Evolutionary conservation across 2,888 invertebrate species (phyloP).

Genomic region (Amorpha juglandis): DNA sequence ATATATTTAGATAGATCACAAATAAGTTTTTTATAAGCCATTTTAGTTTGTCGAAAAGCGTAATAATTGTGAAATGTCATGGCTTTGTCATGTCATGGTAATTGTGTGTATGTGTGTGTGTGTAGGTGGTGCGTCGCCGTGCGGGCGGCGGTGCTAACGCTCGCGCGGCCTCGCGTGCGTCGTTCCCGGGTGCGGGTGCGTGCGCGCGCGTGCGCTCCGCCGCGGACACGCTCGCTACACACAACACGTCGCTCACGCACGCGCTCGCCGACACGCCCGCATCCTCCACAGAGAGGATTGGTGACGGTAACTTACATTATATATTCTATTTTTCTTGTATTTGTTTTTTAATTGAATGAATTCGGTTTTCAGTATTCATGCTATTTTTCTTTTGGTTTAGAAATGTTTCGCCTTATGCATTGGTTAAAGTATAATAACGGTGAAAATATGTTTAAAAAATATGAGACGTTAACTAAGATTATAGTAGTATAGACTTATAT

Average conservation of each 20-base stretch:
- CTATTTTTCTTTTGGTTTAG: not conserved
- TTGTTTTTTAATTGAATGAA: too few species aligned
- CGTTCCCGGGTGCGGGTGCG: constrained; percentile 74
- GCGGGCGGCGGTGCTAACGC: constrained; percentile 55
- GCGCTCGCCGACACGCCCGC: constrained; percentile 79
- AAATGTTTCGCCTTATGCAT: too few species aligned
- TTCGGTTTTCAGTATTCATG: too few species aligned
- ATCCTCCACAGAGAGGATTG: constrained; percentile 85
- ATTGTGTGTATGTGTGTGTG: too few species aligned
- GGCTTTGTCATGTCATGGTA: too few species aligned
- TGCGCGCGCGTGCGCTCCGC: constrained; percentile 85
- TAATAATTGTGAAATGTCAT: not conserved
- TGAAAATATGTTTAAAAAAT: too few species aligned
- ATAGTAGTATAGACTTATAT: too few species aligned
- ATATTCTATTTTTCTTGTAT: not conserved
- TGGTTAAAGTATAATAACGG: too few species aligned
- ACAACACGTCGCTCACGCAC: constrained; percentile 30
- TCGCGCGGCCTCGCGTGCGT: constrained; percentile 3
- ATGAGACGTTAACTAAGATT: too few species aligned
- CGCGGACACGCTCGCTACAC: constrained; percentile 43
- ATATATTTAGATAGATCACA: too few species aligned
- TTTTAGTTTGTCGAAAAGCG: too few species aligned
- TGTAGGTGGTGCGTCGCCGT: constrained; percentile 86
- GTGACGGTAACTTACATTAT: constrained; percentile 68
- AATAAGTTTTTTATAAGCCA: too few species aligned